Conservation (phyloP, 1,140 invertebrate species). For the Pectinophora gossypiella region DNA sequence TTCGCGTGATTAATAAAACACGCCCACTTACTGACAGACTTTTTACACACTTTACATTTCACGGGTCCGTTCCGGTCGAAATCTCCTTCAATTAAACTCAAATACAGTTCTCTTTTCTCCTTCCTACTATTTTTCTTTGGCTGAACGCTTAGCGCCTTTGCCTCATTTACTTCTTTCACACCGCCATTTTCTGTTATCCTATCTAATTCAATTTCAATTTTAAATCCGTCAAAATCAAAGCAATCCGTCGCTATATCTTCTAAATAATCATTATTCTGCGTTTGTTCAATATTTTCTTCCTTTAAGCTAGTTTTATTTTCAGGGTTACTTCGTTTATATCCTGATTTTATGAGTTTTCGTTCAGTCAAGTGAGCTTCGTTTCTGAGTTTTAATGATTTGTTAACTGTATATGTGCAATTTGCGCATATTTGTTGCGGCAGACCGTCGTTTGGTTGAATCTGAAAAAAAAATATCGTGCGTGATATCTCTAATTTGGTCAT, state of each 20-base stretch:
- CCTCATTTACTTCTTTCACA: neutral
- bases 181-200: constrained; percentile 3
- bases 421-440: constrained; percentile 29
- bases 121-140: constrained; percentile 5
- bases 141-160: neutral
- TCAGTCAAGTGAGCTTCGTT: constrained; percentile 13
- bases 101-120: constrained; percentile 11
- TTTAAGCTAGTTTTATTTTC: neutral
- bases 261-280: neutral
- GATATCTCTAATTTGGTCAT: no score
- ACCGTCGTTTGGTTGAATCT: constrained; percentile 27
- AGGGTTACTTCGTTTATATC: neutral
- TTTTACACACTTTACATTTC: constrained; percentile 22
- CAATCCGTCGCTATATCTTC: neutral
- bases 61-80: constrained; percentile 13
- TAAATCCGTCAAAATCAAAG: neutral
- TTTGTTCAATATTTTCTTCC: no score
- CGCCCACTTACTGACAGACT: constrained; percentile 12
- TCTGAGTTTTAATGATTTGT: constrained; percentile 14
- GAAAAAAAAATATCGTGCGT: neutral
- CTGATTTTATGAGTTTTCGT: constrained; percentile 3
- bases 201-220: constrained; percentile 8
- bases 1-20: constrained; percentile 18
- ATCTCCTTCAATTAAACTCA: constrained; percentile 17
- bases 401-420: constrained; percentile 17